These are phyloP conservation scores for Cebidichthys violaceus DNA, from an alignment of 2,113 vertebrate species.

Conservation along the genomic window DNA sequence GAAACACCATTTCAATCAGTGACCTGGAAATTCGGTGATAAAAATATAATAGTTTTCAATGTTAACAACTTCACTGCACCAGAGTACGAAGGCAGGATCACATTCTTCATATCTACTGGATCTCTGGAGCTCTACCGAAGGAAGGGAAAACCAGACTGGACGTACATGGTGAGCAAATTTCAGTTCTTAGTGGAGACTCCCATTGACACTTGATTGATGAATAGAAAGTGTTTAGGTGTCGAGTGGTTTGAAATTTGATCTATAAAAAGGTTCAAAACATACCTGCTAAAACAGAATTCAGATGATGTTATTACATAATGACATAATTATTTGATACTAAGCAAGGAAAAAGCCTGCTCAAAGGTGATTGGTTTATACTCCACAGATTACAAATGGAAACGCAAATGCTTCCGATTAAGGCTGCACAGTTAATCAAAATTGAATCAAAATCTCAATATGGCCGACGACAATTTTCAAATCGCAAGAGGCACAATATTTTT, in stretches of 20 bases:
- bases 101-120: conserved; percentile 15
- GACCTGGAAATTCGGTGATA: background rate
- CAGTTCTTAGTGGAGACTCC: background rate
- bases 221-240: background rate
- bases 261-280: background rate
- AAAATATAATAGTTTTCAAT: background rate
- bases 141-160: accelerated
- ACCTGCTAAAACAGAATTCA: background rate
- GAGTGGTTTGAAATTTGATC: background rate
- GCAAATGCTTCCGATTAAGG: background rate
- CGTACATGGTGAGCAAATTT: conserved; percentile 34
- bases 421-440: background rate
- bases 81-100: conserved; percentile 34
- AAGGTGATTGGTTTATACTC: background rate
- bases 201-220: background rate
- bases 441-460: background rate
- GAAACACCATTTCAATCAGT: accelerated
- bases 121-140: conserved; percentile 21
- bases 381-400: background rate
- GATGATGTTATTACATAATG: background rate
- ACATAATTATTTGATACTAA: background rate
- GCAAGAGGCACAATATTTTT: background rate
- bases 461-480: background rate
- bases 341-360: background rate
- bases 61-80: accelerated